These are phyloP conservation scores for Leiothrix lutea DNA, from an alignment of 2,113 vertebrate genomes.

Conservation along the genomic window DNA sequence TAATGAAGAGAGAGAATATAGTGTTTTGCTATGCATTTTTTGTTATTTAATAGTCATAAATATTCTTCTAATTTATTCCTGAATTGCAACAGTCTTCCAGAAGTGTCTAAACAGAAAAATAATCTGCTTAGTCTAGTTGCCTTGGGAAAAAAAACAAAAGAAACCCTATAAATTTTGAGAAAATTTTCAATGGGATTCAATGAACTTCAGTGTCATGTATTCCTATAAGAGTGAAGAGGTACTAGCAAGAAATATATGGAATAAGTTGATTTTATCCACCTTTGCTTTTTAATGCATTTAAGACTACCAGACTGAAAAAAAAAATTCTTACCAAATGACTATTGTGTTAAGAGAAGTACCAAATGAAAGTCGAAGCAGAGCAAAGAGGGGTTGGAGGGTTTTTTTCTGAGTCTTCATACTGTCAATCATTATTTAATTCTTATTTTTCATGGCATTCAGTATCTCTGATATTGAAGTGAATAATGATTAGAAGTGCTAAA, in stretches of 20 bases:
- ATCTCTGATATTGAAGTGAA: neutral
- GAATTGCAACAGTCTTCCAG: neutral
- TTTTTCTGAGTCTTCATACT: neutral
- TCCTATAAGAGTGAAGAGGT: neutral
- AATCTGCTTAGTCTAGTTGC: neutral
- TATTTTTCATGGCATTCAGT: neutral
- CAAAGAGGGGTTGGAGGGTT: accelerated
- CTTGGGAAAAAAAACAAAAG: neutral
- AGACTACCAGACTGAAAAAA: neutral
- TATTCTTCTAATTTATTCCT: neutral
- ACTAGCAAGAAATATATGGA: neutral
- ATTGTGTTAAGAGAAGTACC: neutral
- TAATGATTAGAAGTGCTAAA: neutral
- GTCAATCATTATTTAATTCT: neutral
- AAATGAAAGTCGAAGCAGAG: neutral
- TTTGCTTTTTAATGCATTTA: neutral
- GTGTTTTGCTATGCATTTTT: neutral
- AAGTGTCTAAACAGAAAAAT: neutral
- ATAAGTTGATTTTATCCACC: neutral
- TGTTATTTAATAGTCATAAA: neutral
- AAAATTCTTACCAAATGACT: neutral
- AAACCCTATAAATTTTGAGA: neutral
- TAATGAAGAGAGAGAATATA: neutral
- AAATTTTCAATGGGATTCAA: neutral
- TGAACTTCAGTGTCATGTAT: neutral